Conservation (phyloP, 2,888 invertebrate genomes). For the Odontomyia ornata region DNA sequence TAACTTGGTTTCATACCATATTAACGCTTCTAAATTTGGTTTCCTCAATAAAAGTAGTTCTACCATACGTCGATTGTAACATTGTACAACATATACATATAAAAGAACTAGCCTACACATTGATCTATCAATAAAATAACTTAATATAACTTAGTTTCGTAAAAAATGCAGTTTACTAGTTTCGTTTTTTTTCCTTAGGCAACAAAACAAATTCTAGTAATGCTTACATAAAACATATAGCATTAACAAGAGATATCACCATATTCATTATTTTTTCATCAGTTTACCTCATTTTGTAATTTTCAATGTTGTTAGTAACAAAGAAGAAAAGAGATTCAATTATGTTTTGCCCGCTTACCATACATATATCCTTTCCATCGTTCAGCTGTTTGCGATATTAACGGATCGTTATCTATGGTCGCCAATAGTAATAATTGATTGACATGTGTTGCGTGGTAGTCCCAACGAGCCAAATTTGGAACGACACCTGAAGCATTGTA, state of each 20-base stretch:
- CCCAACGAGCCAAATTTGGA: conserved; percentile 97
- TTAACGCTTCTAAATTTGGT: too few species aligned
- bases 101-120: too few species aligned
- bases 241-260: conserved; percentile 22
- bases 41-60: too few species aligned
- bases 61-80: too few species aligned
- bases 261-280: neutral
- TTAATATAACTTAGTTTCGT: neutral
- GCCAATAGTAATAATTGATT: conserved; percentile 91
- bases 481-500: conserved; percentile 67
- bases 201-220: conserved; percentile 5
- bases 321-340: conserved; percentile 66
- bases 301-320: neutral
- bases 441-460: conserved; percentile 98
- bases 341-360: conserved; percentile 93
- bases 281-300: neutral
- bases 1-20: too few species aligned
- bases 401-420: conserved; percentile 83
- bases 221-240: conserved; percentile 14
- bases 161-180: neutral
- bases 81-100: too few species aligned
- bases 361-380: conserved; percentile 96
- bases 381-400: conserved; percentile 84
- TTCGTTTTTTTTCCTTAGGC: neutral
- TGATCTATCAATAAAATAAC: neutral